Base-by-base conservation (phyloP, 2,888 invertebrate species). In the Ophion obscuratus region DNA sequence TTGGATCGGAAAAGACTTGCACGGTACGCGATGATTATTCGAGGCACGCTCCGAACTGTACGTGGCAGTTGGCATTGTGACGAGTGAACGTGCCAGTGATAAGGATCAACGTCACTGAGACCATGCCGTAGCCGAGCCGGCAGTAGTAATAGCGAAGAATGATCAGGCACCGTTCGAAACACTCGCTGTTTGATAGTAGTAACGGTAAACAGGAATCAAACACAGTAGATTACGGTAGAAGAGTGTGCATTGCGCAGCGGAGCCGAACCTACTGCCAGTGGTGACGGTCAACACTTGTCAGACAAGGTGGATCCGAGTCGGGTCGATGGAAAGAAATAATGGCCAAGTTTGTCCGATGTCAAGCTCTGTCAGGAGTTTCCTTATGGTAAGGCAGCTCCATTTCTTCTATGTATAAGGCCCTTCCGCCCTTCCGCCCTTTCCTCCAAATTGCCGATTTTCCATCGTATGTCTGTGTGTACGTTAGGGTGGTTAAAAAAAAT, bases 241-340 rank as follows among this genome's bases (percentile, higher is more conserved):
- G 40, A 40, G 14, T 53, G 17, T 53, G 17, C 17, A 14, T 14
- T 17, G 53, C 0, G 47, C 17, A 53, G 11, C 53, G 14, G 4
- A 17, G 17, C 5, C 5, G 14, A 14, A 53, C 11, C 2, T 53
- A 14, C 53, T 53, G 4, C 5, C 11, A 77, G 77, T 77, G n/a
- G 40, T 57, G 7, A 67, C 57, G 53, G 9, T 77, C 77, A 53
- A 40, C n/a, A 9, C 7, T 77, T 11, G 36, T 77, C 77, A 66
- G 59, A 67, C 59, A 10, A 14, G 27, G 14, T 14, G 64, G 2
- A 64, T 53, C 53, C 53, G 53, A 14, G 4, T 17, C 17, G 14
- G 53, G 14, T 53, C 53, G 3, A 53, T 53, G 17, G 14, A 17
- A 53, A 53, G 11, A 53, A 14, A 53, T 17, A 53, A 53, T 14